A percentile compares a stretch with the other conserved stretches of the same genome.
Conservation (phyloP, 2,113 vertebrate species). For the Urocitellus parryii region DNA sequence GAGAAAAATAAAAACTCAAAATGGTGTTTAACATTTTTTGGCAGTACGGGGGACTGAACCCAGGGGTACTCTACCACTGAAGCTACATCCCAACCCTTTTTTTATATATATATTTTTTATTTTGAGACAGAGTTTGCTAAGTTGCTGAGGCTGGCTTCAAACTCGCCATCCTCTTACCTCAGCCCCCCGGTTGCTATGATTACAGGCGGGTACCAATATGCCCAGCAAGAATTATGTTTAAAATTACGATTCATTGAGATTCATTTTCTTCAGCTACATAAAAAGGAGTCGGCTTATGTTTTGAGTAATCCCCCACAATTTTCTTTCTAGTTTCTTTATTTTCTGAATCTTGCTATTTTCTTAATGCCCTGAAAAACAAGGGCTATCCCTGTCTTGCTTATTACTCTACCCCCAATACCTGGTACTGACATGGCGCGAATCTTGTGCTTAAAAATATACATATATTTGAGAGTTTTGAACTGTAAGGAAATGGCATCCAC, state of each 20-base stretch:
- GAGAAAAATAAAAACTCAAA: neutral
- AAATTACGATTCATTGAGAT: neutral
- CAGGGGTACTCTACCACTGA: too few relatives aligned
- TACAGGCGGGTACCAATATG: too few relatives aligned
- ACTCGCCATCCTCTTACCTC: too few relatives aligned
- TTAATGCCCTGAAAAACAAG: neutral
- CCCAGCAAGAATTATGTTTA: neutral
- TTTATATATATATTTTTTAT: too few relatives aligned
- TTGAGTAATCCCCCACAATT: neutral
- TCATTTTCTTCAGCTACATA: slow-evolving; percentile 72
- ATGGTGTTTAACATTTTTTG: slow-evolving; percentile 60
- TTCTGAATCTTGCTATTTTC: neutral
- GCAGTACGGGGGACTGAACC: too few relatives aligned
- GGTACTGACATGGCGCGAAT: neutral
- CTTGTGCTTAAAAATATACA: neutral
- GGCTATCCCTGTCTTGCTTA: neutral
- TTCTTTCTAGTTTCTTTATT: neutral
- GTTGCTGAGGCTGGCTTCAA: too few relatives aligned
- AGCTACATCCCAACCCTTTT: too few relatives aligned
- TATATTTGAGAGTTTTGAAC: neutral
- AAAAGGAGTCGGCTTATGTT: slow-evolving; percentile 1
- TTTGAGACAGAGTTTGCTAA: too few relatives aligned
- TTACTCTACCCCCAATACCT: neutral
- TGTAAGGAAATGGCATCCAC: neutral
- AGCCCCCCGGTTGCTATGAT: too few relatives aligned